Evolutionary conservation across 30 jellyfish, hydroid and myxozoan species (phyloP).

Genomic region (Cassiopea andromeda): DNA sequence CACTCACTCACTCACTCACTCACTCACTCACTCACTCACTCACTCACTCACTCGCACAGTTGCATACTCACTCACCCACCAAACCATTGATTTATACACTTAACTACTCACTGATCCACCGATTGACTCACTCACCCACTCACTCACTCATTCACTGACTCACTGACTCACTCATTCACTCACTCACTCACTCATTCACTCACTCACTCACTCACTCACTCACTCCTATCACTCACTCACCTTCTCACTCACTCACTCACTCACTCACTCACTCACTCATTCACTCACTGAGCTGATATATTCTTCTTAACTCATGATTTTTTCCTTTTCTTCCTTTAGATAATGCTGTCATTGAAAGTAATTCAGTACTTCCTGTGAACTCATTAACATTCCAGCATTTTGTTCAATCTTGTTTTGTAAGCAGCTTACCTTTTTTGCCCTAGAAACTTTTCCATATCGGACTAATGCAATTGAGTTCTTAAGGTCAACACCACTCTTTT

Average conservation of each 20-base stretch:
- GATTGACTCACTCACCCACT: too few species aligned
- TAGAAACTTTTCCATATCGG: slow-evolving; percentile 84
- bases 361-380: too few species aligned
- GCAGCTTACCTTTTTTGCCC: slow-evolving; percentile 85
- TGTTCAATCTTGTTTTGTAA: not conserved
- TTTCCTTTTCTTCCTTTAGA: not conserved
- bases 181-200: too few species aligned
- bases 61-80: not conserved
- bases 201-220: not conserved
- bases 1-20: not conserved
- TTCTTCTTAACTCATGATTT: not conserved
- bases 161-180: too few species aligned
- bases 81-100: not conserved
- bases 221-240: too few species aligned
- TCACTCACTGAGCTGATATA: not conserved
- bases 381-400: too few species aligned
- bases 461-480: slow-evolving; percentile 78
- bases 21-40: not conserved
- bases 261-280: too few species aligned
- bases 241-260: not conserved
- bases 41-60: too few species aligned
- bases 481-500: slow-evolving; percentile 71
- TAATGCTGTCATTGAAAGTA: not conserved
- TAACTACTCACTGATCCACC: not conserved
- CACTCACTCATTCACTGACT: too few species aligned